Base-by-base conservation (phyloP, 2,888 invertebrate genomes). In the Oligia strigilis region DNA sequence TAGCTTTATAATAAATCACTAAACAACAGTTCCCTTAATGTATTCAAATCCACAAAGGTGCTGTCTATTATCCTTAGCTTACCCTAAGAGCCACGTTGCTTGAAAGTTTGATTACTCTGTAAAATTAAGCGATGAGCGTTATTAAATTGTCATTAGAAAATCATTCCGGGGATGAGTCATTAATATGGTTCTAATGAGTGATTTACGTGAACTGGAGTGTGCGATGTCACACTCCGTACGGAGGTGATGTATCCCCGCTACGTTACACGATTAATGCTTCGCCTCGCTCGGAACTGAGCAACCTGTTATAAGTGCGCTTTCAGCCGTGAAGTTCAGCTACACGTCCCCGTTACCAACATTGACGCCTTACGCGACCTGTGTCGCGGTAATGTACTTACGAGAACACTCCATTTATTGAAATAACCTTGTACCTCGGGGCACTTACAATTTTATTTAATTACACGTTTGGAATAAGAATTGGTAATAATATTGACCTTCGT, bases 101-200 rank as follows among this genome's bases (percentile, higher is more conserved):
- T 91, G 93, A 94, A 96, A 95, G 90, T 95, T 95, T 95, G 94
- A 94, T 95, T 95, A 95, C 94, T 94, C 93, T 90, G 94, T 92
- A 90, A 94, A 95, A 94, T 95, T 94, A 94, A 94, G 92, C 94
- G 92, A 92, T 92, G 93, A 93, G 93, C 93, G 94, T 93, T 93
- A 95, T 95, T 94, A 95, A 94, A 95, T 94, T 95, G 93, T 94
- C 94, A 94, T 96, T 96, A 95, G 94, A 93, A 93, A 94, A 93
- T 91, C 94, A 94, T 93, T 92, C 90, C 93, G 92, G 91, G 91
- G 93, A 94, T 92, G 91, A 92, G 90, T 93, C 94, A 94, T 95
- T 95, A 95, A 93, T 93, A 92, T 88, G 91, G 91, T 91, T 92
- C 91, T 94, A 94, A 95, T 95, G 93, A 95, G 92, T 95, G 95